Evolutionary conservation across 2,797 vertebrate species (phyloP).

Genomic region (Oophaga sylvatica): DNA sequence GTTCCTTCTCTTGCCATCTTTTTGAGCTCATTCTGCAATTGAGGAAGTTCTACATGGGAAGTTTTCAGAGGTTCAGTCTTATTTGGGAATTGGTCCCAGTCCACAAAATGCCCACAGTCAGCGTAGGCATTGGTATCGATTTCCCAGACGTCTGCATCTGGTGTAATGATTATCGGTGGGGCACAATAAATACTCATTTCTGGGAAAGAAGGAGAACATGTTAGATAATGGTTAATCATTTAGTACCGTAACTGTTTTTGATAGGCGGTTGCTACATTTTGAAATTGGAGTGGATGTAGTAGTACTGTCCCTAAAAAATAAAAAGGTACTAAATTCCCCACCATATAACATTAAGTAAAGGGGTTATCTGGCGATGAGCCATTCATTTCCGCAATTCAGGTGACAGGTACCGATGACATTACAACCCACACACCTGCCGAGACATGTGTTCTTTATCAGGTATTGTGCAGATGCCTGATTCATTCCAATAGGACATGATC

Average conservation of each 20-base stretch:
- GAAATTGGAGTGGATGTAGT: neutral
- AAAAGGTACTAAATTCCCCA: neutral
- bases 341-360: neutral
- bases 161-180: conserved; percentile 75
- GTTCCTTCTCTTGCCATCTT: conserved; percentile 79
- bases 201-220: conserved; percentile 33
- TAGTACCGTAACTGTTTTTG: neutral
- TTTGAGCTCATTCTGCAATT: conserved; percentile 77
- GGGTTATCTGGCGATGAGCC: too few species aligned
- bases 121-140: conserved; percentile 71
- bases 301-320: neutral
- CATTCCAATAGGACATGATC: too few species aligned
- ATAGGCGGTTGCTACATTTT: neutral
- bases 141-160: conserved; percentile 80
- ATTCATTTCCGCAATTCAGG: too few species aligned
- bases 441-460: too few species aligned
- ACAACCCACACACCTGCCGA: too few species aligned
- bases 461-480: too few species aligned
- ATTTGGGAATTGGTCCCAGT: conserved; percentile 81
- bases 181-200: conserved; percentile 62
- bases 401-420: too few species aligned
- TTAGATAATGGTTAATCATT: neutral
- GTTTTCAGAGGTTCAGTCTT: conserved; percentile 66
- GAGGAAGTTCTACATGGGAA: conserved; percentile 71
- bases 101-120: conserved; percentile 83